Evolutionary conservation across 2,888 invertebrate species (phyloP).

Genomic region (Criorhina ranunculi): DNA sequence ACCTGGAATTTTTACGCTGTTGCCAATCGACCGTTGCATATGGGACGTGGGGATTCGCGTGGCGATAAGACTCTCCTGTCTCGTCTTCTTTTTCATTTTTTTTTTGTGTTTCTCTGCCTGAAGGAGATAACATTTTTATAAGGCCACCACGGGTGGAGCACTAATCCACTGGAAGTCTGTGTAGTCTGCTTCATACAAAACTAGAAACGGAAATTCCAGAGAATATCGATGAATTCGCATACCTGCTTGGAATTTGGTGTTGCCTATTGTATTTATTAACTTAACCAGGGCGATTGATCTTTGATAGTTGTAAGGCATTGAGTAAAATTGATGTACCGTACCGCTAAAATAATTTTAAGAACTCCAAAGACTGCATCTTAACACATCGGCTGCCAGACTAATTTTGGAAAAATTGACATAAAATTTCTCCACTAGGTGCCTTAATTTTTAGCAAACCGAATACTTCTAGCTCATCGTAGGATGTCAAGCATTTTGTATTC

Average conservation of each 20-base stretch:
- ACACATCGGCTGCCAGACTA: no score
- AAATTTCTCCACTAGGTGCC: no score
- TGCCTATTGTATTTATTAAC: not conserved
- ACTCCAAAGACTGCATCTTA: no score
- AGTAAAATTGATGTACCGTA: no score
- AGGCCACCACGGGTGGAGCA: conserved; percentile 54
- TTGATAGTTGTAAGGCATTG: not conserved
- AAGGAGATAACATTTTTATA: conserved; percentile 45
- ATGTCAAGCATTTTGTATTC: no score
- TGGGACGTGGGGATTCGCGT: conserved; percentile 21
- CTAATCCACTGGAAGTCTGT: conserved; percentile 40
- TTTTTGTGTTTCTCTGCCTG: not conserved
- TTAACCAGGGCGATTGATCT: not conserved
- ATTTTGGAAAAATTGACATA: no score
- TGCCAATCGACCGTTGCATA: conserved; percentile 41
- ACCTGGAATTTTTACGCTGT: conserved; percentile 60
- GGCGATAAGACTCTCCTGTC: not conserved
- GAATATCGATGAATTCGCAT: conserved; percentile 34
- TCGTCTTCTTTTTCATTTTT: conserved; percentile 3
- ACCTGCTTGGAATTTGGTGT: not conserved
- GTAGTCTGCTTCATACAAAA: conserved; percentile 32
- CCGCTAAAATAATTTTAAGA: no score
- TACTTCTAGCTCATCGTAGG: no score
- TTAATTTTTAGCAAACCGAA: no score
- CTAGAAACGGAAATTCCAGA: conserved; percentile 67